These are phyloP conservation scores for Dolichoris vasculosae DNA, from an alignment of 1,140 invertebrate genomes.

Conservation along the genomic window DNA sequence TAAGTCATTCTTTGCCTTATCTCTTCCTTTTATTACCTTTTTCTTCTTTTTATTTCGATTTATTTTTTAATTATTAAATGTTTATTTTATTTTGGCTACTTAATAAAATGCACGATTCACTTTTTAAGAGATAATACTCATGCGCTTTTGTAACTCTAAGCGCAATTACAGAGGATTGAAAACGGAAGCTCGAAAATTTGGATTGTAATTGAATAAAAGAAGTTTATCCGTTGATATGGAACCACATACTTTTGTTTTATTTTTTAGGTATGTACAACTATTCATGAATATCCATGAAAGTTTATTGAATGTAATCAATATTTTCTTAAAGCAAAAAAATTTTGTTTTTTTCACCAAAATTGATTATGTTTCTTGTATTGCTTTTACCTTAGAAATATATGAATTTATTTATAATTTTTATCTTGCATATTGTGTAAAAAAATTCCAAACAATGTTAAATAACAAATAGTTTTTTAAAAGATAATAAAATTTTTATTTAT, in stretches of 20 bases:
- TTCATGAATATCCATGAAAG: no score
- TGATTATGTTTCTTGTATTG: no score
- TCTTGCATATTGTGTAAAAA: no score
- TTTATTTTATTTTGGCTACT: conserved; percentile 3
- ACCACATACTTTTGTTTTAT: neutral
- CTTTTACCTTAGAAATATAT: no score
- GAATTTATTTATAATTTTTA: no score
- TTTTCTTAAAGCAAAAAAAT: no score
- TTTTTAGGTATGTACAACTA: neutral
- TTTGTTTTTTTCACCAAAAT: no score
- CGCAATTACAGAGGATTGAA: neutral
- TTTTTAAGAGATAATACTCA: neutral
- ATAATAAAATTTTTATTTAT: no score
- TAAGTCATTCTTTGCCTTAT: no score
- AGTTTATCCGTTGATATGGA: neutral
- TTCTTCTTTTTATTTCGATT: conserved; percentile 21
- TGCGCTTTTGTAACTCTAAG: neutral
- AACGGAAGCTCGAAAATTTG: neutral
- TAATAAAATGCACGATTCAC: neutral
- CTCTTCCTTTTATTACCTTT: neutral
- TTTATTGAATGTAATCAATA: neutral
- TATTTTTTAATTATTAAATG: conserved; percentile 38
- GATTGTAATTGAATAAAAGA: neutral
- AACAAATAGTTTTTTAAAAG: no score
- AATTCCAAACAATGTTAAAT: no score